phyloP scores from a whole-genome alignment of 53 echinoderm and acorn worm genomes.

The Holothuria leucospilota region DNA sequence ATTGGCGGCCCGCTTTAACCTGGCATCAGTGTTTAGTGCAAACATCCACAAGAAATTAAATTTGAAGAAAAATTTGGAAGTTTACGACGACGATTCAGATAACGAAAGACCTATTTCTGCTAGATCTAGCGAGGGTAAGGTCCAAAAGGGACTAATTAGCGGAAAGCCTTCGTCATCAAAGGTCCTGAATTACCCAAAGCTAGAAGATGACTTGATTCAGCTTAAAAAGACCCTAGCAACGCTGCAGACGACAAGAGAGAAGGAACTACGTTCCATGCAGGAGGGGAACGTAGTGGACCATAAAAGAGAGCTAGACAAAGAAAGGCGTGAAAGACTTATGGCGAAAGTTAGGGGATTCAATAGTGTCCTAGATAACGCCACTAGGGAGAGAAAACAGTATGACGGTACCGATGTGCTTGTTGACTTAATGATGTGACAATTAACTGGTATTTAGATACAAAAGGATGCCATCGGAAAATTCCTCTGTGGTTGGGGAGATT shows the following conservation, averaged over 20 bases:
- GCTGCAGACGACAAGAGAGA: slow-evolving; percentile 64
- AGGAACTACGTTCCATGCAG: slow-evolving; percentile 71
- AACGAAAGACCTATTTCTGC: slow-evolving; percentile 44
- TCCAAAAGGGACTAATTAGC: slow-evolving; percentile 6
- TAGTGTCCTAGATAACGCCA: slow-evolving; percentile 24
- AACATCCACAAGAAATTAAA: slow-evolving; percentile 31
- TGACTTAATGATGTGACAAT: not conserved
- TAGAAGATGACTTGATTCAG: slow-evolving; percentile 65
- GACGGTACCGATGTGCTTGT: not conserved
- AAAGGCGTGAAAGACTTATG: slow-evolving; percentile 61
- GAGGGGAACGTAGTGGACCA: slow-evolving; percentile 66
- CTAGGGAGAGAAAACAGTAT: slow-evolving; percentile 24
- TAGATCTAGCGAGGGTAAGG: not conserved
- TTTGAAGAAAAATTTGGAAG: slow-evolving; percentile 60
- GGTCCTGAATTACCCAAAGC: slow-evolving; percentile 44
- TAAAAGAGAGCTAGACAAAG: slow-evolving; percentile 66
- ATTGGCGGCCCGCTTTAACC: slow-evolving; percentile 50
- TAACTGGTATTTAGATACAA: no score
- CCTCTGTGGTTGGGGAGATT: no score
- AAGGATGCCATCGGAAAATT: no score
- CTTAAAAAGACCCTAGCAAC: slow-evolving; percentile 68
- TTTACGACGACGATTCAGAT: slow-evolving; percentile 72
- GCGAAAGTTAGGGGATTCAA: slow-evolving; percentile 68
- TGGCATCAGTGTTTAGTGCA: slow-evolving; percentile 50
- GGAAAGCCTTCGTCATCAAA: slow-evolving; percentile 1